Conservation (phyloP, 2,797 vertebrate species). For the Chromis chromis region DNA sequence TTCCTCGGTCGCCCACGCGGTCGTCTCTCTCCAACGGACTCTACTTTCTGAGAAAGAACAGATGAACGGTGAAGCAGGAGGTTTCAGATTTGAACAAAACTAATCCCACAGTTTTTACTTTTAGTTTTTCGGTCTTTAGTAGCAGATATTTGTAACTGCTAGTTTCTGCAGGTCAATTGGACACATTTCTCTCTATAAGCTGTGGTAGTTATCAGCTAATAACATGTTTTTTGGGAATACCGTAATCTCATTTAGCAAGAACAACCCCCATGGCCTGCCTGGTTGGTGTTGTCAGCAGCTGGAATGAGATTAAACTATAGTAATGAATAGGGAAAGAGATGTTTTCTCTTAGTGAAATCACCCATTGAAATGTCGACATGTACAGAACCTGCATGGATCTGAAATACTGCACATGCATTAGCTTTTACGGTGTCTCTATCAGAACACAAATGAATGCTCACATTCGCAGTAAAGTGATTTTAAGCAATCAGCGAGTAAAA, state of each 20-base stretch:
- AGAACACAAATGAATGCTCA: background rate
- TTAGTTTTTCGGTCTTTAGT: background rate
- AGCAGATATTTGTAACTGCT: too few relatives aligned
- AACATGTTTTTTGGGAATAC: background rate
- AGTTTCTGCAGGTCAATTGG: background rate
- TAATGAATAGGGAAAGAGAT: background rate
- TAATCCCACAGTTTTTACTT: slow-evolving; percentile 1
- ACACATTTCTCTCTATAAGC: slow-evolving; percentile 5
- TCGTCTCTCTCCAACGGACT: slow-evolving; percentile 93
- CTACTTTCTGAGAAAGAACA: slow-evolving; percentile 89
- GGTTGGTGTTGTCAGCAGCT: background rate
- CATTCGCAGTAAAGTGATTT: background rate
- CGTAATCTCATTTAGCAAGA: background rate
- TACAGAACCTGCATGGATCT: background rate
- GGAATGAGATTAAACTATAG: background rate
- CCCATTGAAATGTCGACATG: background rate
- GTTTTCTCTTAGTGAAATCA: background rate
- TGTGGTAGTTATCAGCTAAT: background rate
- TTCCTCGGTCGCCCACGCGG: slow-evolving; percentile 98
- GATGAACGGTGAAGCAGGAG: slow-evolving; percentile 12
- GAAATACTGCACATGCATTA: background rate
- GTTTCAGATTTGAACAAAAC: slow-evolving; percentile 3
- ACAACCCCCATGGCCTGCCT: too few relatives aligned
- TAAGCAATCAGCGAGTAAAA: slow-evolving; percentile 5
- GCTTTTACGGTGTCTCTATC: background rate